Evolutionary conservation across 2,113 vertebrate species (phyloP).

Genomic region (Corynorhinus townsendii): DNA sequence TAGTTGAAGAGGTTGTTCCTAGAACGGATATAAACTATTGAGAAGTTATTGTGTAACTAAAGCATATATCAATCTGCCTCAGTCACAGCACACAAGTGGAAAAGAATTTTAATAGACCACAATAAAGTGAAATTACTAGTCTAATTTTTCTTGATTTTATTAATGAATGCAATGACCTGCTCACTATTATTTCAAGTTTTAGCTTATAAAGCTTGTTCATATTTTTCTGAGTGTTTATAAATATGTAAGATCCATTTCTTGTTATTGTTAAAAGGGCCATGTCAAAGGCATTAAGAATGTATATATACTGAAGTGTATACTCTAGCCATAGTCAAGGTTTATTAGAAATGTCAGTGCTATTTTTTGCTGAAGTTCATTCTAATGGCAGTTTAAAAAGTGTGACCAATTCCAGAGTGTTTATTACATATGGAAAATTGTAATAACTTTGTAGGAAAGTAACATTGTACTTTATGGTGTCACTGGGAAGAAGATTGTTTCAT

Average conservation of each 20-base stretch:
- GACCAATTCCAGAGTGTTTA: not conserved
- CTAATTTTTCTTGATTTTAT: not conserved
- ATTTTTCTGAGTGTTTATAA: conserved; percentile 40
- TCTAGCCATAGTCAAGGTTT: not conserved
- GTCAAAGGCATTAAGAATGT: not conserved
- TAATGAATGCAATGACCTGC: not conserved
- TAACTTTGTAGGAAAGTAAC: not conserved
- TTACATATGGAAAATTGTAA: not conserved
- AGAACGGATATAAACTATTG: not conserved
- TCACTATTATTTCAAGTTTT: conserved; percentile 27
- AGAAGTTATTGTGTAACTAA: conserved; percentile 16
- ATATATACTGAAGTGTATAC: not conserved
- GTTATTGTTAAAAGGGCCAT: not conserved
- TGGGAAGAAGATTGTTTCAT: not conserved
- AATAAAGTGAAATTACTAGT: not conserved
- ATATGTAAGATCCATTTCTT: not conserved
- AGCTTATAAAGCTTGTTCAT: not conserved
- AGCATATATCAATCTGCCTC: not conserved
- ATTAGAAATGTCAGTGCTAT: not conserved
- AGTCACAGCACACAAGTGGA: not conserved
- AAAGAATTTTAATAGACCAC: not conserved
- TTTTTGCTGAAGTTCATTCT: not conserved
- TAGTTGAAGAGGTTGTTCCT: not conserved
- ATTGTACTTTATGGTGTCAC: not conserved
- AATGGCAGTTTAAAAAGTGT: not conserved